Evolutionary conservation across 2,797 vertebrate species (phyloP).

Genomic region (Acipenser oxyrinchus): DNA sequence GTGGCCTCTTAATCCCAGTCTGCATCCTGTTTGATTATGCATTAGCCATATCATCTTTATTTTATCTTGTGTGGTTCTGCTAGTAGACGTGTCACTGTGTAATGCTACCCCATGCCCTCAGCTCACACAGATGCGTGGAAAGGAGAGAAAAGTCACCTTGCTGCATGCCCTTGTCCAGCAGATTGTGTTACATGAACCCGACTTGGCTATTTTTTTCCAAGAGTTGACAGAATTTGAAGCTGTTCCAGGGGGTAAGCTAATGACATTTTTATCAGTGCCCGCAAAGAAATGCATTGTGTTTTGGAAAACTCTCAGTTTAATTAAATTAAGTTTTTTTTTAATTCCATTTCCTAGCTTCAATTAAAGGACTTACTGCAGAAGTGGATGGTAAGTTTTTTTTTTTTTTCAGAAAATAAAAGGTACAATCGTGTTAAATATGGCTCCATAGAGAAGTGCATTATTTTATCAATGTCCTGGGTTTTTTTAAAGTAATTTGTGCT

Average conservation of each 20-base stretch:
- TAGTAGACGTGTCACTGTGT: not conserved
- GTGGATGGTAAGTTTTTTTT: constrained; percentile 67
- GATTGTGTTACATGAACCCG: constrained; percentile 61
- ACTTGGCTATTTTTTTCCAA: constrained; percentile 54
- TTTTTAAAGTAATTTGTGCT: no score
- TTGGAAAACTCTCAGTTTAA: constrained; percentile 24
- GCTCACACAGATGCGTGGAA: constrained; percentile 64
- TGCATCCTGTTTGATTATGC: not conserved
- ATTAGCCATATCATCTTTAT: not conserved
- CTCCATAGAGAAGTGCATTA: no score
- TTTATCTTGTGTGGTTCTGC: constrained; percentile 5
- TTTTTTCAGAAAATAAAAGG: no score
- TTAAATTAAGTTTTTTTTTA: constrained; percentile 26
- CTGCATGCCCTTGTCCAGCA: constrained; percentile 73
- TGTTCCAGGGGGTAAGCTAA: constrained; percentile 57
- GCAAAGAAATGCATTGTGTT: not conserved
- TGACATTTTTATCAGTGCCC: constrained; percentile 37
- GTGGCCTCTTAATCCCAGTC: not conserved
- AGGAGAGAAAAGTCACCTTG: constrained; percentile 68
- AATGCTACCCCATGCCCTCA: constrained; percentile 22
- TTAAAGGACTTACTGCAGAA: constrained; percentile 75
- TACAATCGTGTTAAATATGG: no score
- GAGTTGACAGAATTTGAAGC: constrained; percentile 72
- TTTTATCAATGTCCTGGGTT: no score
- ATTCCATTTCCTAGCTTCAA: constrained; percentile 59